A percentile compares a stretch with the other conserved stretches of the same genome.
phyloP scores from a whole-genome alignment of 2,113 vertebrate genomes.

The Crypturellus undulatus region DNA sequence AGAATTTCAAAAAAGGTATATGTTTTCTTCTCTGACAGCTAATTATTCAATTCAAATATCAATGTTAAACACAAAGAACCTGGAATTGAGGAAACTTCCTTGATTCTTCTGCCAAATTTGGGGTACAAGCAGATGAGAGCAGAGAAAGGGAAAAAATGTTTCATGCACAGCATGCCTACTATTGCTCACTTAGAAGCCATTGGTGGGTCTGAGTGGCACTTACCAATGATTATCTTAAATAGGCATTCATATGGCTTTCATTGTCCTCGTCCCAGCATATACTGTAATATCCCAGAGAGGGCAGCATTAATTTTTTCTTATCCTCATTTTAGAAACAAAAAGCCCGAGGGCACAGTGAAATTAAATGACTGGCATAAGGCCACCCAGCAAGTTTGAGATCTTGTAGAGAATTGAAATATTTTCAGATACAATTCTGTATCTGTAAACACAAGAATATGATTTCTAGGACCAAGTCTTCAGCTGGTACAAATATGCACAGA shows the following conservation, averaged over 20 bases:
- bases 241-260: neutral
- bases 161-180: neutral
- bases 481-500: neutral
- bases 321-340: neutral
- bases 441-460: neutral
- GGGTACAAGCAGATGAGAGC: neutral
- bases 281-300: neutral
- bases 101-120: neutral
- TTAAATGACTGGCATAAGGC: neutral
- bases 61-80: neutral
- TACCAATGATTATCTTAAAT: neutral
- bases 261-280: neutral
- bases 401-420: neutral
- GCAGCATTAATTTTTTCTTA: neutral
- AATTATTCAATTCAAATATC: neutral
- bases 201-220: neutral
- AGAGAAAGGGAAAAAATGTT: neutral
- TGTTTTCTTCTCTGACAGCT: neutral
- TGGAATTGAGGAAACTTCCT: neutral
- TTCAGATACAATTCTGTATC: neutral
- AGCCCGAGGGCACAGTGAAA: neutral
- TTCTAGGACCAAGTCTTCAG: neutral
- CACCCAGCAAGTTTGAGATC: neutral
- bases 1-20: neutral
- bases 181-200: neutral